phyloP scores from a whole-genome alignment of 2,888 invertebrate genomes.

The Megalurothrips usitatus region DNA sequence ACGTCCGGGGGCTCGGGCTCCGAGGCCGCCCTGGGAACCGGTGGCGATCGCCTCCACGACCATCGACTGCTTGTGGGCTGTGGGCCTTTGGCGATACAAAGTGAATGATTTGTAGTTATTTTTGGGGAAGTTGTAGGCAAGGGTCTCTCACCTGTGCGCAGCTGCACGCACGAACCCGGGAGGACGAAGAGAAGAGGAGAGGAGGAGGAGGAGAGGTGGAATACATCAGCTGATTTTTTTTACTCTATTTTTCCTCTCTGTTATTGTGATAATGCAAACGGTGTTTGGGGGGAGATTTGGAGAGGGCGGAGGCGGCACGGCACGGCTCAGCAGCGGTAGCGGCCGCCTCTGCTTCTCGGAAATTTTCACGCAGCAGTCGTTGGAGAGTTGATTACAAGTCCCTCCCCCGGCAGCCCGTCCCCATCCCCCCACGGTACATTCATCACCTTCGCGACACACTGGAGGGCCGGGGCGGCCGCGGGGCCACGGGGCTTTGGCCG shows the following conservation, averaged over 20 bases:
- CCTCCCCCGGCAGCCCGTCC: not conserved
- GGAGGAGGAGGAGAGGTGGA: not conserved
- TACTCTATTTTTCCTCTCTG: too few relatives aligned
- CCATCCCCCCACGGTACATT: not conserved
- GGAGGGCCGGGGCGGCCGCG: not conserved
- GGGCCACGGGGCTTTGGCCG: not conserved
- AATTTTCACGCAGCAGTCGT: too few relatives aligned
- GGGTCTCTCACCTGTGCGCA: not conserved
- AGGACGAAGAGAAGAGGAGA: not conserved
- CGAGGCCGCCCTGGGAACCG: too few relatives aligned
- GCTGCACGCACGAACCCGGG: not conserved
- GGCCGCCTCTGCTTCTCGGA: too few relatives aligned
- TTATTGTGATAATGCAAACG: too few relatives aligned
- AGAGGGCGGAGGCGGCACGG: too few relatives aligned
- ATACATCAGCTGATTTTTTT: too few relatives aligned
- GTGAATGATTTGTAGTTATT: slow-evolving; percentile 6
- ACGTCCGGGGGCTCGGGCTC: not conserved
- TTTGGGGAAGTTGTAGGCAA: not conserved
- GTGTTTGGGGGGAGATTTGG: too few relatives aligned
- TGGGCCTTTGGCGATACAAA: not conserved
- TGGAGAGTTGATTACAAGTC: too few relatives aligned
- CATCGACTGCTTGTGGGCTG: not conserved
- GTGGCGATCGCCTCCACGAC: not conserved
- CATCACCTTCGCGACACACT: slow-evolving; percentile 8
- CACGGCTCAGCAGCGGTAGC: too few relatives aligned